Evolutionary conservation across 35 echinoderm and acorn worm genomes (phyloP).

Genomic region (Acanthaster planci): DNA sequence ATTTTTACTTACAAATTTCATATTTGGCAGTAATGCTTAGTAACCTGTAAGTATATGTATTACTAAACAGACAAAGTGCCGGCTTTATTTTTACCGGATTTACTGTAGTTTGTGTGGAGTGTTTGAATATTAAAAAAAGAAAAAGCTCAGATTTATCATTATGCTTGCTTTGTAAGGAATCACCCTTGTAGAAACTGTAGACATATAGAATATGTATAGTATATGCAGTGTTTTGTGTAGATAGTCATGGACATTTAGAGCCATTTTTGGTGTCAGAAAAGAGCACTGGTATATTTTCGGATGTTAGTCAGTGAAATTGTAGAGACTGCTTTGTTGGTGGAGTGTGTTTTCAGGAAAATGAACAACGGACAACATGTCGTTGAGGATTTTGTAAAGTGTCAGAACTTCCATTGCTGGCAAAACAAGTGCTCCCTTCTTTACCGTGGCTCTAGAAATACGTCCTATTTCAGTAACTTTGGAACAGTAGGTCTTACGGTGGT

Average conservation of each 20-base stretch:
- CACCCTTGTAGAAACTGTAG: slow-evolving; percentile 11
- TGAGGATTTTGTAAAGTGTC: too few species aligned
- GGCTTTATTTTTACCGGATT: slow-evolving; percentile 18
- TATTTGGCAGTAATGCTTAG: too few species aligned
- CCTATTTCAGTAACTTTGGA: not conserved
- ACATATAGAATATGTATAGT: slow-evolving; percentile 33
- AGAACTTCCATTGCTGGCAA: too few species aligned
- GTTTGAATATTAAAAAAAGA: not conserved
- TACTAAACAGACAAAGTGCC: slow-evolving; percentile 1
- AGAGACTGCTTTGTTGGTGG: too few species aligned
- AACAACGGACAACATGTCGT: too few species aligned
- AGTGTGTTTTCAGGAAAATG: too few species aligned
- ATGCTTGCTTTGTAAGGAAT: slow-evolving; percentile 18
- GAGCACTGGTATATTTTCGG: too few species aligned
- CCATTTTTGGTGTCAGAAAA: not conserved
- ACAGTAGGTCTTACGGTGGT: slow-evolving; percentile 2
- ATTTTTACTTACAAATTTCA: not conserved
- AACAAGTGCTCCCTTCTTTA: not conserved
- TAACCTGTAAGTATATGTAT: too few species aligned
- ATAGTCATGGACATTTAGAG: slow-evolving; percentile 1
- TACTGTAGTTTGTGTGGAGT: slow-evolving; percentile 26
- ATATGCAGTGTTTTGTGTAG: slow-evolving; percentile 31
- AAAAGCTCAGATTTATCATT: not conserved
- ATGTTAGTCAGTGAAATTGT: too few species aligned
- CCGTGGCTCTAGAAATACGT: not conserved